Evolutionary conservation across 2,888 invertebrate species (phyloP).

Genomic region (Lacanobia wlatinum): DNA sequence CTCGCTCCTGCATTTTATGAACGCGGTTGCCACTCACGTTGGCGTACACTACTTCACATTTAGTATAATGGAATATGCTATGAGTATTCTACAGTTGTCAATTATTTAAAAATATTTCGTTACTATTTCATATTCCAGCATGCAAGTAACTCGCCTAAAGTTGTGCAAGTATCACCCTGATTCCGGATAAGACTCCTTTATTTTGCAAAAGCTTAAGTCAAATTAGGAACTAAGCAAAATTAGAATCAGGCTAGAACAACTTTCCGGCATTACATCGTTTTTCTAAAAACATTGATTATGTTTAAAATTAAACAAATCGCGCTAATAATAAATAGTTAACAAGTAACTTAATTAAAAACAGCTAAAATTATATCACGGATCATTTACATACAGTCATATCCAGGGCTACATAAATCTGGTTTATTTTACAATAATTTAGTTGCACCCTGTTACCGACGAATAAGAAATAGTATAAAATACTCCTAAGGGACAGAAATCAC

Average conservation of each 20-base stretch:
- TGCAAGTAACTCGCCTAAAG: conserved; percentile 32
- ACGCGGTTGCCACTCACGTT: background rate
- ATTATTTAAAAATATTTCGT: conserved; percentile 24
- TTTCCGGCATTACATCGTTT: conserved; percentile 12
- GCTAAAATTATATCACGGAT: conserved; percentile 46
- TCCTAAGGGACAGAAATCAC: conserved; percentile 2
- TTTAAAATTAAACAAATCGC: conserved; percentile 16
- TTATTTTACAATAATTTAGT: conserved; percentile 40
- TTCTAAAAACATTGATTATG: conserved; percentile 12
- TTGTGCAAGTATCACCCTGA: conserved; percentile 44
- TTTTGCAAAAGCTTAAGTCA: conserved; percentile 23
- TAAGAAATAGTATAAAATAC: conserved; percentile 51
- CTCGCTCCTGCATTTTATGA: conserved; percentile 5
- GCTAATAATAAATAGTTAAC: conserved; percentile 35
- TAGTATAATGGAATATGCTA: conserved; percentile 5
- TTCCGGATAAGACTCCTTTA: conserved; percentile 28
- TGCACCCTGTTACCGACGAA: conserved; percentile 44
- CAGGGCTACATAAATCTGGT: conserved; percentile 22
- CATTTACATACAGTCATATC: conserved; percentile 33
- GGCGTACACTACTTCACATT: conserved; percentile 1
- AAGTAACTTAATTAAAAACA: conserved; percentile 39
- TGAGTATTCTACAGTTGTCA: conserved; percentile 32
- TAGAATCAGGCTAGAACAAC: conserved; percentile 14
- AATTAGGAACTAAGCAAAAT: conserved; percentile 40
- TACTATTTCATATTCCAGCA: conserved; percentile 43